Conservation (phyloP, 2,113 vertebrate genomes). For the Tachuris rubrigastra region DNA sequence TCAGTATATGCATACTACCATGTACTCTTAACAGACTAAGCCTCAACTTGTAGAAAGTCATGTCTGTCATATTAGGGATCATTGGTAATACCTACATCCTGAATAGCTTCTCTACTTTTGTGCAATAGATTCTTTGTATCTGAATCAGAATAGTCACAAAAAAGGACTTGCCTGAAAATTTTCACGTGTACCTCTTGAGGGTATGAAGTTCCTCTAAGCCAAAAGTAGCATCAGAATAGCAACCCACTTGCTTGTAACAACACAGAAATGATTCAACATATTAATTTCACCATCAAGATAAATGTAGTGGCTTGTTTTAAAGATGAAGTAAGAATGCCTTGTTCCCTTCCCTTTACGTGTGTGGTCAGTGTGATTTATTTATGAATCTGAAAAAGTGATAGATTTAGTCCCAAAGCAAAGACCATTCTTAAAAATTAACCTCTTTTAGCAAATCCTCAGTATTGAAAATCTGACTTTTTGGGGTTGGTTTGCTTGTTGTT, state of each 20-base stretch:
- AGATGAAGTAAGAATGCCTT: background rate
- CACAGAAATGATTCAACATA: background rate
- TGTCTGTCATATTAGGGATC: background rate
- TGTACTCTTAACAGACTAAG: background rate
- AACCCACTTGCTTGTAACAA: background rate
- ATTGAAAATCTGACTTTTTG: background rate
- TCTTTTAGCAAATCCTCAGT: background rate
- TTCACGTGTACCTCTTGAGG: background rate
- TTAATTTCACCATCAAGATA: background rate
- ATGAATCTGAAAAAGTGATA: background rate
- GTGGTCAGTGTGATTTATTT: background rate
- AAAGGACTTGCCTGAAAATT: background rate
- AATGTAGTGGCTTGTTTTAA: background rate
- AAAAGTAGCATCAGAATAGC: background rate
- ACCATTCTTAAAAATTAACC: background rate
- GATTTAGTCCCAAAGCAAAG: background rate
- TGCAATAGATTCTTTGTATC: background rate
- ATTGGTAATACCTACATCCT: background rate
- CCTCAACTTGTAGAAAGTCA: background rate
- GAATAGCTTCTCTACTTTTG: background rate
- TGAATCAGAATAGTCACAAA: background rate
- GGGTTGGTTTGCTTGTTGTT: background rate
- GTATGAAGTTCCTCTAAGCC: background rate
- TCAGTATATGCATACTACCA: background rate
- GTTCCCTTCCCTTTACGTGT: background rate